These are phyloP conservation scores for Ptilonorhynchus violaceus DNA, from an alignment of 2,113 vertebrate genomes.

Conservation along the genomic window DNA sequence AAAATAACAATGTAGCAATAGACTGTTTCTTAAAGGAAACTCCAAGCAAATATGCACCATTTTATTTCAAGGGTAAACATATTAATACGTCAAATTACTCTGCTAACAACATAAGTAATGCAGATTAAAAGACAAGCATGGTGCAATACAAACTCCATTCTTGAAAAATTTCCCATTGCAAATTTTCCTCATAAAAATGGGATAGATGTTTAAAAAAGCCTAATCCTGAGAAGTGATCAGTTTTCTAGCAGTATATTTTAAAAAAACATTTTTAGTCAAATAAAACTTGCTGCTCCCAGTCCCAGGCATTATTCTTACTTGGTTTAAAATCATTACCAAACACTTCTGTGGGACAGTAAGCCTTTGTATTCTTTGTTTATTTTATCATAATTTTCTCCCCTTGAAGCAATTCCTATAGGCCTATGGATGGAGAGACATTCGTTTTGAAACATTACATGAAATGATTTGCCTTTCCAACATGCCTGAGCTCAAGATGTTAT, in stretches of 20 bases:
- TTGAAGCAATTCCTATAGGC: background rate
- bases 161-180: background rate
- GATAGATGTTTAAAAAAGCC: background rate
- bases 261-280: background rate
- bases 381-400: background rate
- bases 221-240: background rate
- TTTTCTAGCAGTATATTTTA: background rate
- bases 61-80: slow-evolving; percentile 7
- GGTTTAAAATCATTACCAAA: background rate
- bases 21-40: slow-evolving; percentile 40
- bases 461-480: background rate
- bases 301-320: background rate
- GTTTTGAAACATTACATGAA: background rate
- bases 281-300: background rate
- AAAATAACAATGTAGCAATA: slow-evolving; percentile 2
- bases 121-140: slow-evolving; percentile 28
- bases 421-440: background rate
- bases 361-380: background rate
- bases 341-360: background rate
- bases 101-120: background rate
- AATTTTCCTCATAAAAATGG: background rate
- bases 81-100: background rate
- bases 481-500: background rate
- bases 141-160: background rate
- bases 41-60: background rate